Evolutionary conservation across 2,113 vertebrate species (phyloP).

Genomic region (Pomatostomus ruficeps): DNA sequence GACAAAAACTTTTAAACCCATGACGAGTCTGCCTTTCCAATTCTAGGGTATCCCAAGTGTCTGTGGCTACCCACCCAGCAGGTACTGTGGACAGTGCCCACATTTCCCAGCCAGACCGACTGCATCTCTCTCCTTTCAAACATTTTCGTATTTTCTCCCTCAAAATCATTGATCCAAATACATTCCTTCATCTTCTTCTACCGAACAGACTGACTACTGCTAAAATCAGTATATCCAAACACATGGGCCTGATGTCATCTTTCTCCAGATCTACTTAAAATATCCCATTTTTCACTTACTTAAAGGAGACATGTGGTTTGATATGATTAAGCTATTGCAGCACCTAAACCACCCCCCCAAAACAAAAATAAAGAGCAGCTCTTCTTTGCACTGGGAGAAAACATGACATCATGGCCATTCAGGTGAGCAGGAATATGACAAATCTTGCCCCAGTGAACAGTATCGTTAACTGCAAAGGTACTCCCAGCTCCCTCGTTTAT

Average conservation of each 20-base stretch:
- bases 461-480: background rate
- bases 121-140: background rate
- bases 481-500: background rate
- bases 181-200: background rate
- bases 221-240: background rate
- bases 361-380: constrained; percentile 3
- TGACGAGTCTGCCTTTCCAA: background rate
- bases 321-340: background rate
- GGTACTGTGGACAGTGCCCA: background rate
- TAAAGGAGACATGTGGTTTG: background rate
- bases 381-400: background rate
- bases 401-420: constrained; percentile 12
- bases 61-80: background rate
- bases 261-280: background rate
- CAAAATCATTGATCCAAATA: background rate
- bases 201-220: background rate
- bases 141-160: background rate
- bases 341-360: background rate
- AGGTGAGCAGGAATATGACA: constrained; percentile 21
- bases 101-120: background rate
- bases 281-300: background rate
- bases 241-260: background rate
- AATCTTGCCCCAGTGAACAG: background rate
- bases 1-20: background rate
- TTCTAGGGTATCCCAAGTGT: background rate